These are phyloP conservation scores for Dendrophyllia cribrosa DNA, from an alignment of 64 coral and sea anemone genomes.

Conservation along the genomic window DNA sequence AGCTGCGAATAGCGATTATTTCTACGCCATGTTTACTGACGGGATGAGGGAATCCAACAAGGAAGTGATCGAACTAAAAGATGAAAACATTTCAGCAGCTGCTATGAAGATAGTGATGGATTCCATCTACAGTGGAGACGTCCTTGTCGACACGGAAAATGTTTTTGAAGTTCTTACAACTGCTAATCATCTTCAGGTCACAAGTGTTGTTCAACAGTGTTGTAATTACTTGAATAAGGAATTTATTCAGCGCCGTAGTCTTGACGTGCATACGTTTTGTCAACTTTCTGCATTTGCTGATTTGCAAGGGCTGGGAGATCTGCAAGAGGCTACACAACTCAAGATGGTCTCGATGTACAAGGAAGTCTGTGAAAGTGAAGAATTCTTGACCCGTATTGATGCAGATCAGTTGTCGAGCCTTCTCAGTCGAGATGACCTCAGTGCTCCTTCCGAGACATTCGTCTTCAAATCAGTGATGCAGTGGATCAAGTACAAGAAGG, in stretches of 20 bases:
- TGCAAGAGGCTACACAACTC: neutral
- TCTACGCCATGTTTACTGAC: constrained; percentile 64
- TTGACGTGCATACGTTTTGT: neutral
- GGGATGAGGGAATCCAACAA: neutral
- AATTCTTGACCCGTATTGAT: neutral
- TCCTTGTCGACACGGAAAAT: neutral
- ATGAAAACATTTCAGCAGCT: neutral
- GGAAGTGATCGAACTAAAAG: neutral
- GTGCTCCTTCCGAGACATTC: constrained; percentile 15
- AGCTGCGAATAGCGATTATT: constrained; percentile 80
- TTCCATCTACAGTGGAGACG: constrained; percentile 1
- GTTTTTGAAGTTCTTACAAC: neutral
- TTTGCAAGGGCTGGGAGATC: neutral
- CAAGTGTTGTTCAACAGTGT: constrained; percentile 5
- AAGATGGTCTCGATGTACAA: constrained; percentile 16
- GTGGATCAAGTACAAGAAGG: constrained; percentile 24
- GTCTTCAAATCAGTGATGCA: constrained; percentile 11
- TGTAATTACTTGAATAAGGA: neutral
- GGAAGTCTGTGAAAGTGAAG: constrained; percentile 19
- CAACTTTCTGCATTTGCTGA: neutral
- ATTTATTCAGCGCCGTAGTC: neutral
- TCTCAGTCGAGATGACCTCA: constrained; percentile 19
- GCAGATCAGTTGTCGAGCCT: neutral
- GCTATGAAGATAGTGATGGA: neutral
- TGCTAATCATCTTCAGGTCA: neutral